A percentile compares a stretch with the other conserved stretches of the same genome.
phyloP scores from a whole-genome alignment of 2,797 vertebrate genomes.

The Melanotaenia nigrans region DNA sequence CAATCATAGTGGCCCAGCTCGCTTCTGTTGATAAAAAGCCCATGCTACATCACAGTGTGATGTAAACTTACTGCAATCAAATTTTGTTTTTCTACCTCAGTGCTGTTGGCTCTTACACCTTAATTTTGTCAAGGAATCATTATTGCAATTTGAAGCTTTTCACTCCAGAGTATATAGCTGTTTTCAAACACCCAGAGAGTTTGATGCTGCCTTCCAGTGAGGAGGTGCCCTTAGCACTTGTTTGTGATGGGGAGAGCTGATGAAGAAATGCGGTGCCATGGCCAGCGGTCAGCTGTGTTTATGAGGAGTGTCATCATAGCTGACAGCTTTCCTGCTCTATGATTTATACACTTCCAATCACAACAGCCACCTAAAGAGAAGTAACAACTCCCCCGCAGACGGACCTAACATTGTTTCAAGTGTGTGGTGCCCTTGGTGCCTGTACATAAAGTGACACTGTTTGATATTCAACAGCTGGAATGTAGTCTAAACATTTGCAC shows the following conservation, averaged over 20 bases:
- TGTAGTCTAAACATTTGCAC: constrained; percentile 45
- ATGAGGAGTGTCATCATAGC: constrained; percentile 75
- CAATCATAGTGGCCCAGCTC: constrained; percentile 55
- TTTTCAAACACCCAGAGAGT: constrained; percentile 42
- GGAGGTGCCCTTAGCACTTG: constrained; percentile 61
- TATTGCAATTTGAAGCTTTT: constrained; percentile 57
- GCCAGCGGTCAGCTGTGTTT: constrained; percentile 79
- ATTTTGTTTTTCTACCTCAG: constrained; percentile 55
- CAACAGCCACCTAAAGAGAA: constrained; percentile 67
- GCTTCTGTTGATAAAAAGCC: constrained; percentile 71
- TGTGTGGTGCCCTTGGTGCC: constrained; percentile 66
- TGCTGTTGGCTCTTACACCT: constrained; percentile 51
- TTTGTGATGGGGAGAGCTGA: constrained; percentile 61
- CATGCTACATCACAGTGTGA: constrained; percentile 65
- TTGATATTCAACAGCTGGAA: constrained; percentile 48
- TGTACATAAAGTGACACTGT: constrained; percentile 46
- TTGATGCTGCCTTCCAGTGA: constrained; percentile 31
- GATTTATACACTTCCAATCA: constrained; percentile 78
- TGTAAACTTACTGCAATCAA: constrained; percentile 76
- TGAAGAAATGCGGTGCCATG: constrained; percentile 75
- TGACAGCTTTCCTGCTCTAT: constrained; percentile 70
- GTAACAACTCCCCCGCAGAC: constrained; percentile 69
- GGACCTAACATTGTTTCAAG: constrained; percentile 64
- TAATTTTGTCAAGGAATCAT: constrained; percentile 63
- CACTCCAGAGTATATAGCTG: constrained; percentile 36